Conservation (phyloP, 2,113 vertebrate species). For the Lophius piscatorius region DNA sequence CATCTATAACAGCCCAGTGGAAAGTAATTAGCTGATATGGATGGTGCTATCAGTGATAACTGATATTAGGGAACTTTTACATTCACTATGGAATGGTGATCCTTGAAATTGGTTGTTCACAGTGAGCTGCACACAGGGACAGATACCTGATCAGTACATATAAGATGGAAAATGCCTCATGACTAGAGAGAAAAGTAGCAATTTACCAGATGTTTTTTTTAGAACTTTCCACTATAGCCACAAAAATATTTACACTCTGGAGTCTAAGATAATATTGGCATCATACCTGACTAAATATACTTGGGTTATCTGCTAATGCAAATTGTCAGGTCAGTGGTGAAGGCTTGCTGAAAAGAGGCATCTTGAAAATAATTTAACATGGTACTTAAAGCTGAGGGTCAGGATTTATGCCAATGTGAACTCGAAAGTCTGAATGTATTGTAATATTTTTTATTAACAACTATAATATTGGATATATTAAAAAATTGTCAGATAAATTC, state of each 20-base stretch:
- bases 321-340: no score
- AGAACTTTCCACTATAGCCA: not conserved
- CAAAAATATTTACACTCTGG: conserved; percentile 1
- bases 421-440: no score
- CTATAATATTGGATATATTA: conserved; percentile 1
- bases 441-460: no score
- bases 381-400: no score
- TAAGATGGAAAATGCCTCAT: conserved; percentile 18
- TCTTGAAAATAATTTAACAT: no score
- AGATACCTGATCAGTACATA: conserved; percentile 31
- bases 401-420: no score
- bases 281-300: no score
- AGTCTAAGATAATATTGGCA: no score
- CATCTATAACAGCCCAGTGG: conserved; percentile 56
- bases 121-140: conserved; percentile 52
- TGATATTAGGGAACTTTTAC: conserved; percentile 73
- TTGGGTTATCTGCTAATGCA: no score
- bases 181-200: not conserved
- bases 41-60: conserved; percentile 74
- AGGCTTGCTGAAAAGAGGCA: no score
- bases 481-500: conserved; percentile 18
- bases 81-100: conserved; percentile 57
- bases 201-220: not conserved
- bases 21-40: conserved; percentile 78
- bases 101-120: conserved; percentile 63